Conservation (phyloP, 2,797 vertebrate genomes). For the Basileuterus tristriatus region DNA sequence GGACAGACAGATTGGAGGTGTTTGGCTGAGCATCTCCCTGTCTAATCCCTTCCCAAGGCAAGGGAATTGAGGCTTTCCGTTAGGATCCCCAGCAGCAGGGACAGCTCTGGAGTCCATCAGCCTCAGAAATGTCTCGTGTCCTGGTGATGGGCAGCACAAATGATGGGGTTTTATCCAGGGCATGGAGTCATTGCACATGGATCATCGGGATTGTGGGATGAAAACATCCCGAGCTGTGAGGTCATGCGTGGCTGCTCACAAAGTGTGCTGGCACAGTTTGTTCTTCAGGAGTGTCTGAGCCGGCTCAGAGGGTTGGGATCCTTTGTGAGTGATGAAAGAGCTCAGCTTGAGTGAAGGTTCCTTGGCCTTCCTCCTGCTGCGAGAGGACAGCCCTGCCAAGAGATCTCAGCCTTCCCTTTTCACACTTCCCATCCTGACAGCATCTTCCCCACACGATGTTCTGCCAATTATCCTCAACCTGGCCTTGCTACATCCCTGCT, state of each 20-base stretch:
- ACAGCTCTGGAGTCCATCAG: neutral
- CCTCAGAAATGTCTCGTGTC: accelerated
- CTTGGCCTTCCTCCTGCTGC: neutral
- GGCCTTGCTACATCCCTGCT: neutral
- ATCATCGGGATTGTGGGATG: neutral
- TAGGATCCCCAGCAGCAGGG: neutral
- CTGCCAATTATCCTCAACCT: neutral
- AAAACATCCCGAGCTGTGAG: neutral
- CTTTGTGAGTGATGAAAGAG: neutral
- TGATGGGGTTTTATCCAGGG: neutral
- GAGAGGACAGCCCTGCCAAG: slow-evolving; percentile 1
- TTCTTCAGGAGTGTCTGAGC: slow-evolving; percentile 2
- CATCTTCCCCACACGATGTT: neutral
- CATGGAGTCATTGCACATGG: neutral
- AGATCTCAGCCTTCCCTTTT: slow-evolving; percentile 25
- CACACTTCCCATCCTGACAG: neutral
- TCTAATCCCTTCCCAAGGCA: neutral
- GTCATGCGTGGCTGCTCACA: neutral
- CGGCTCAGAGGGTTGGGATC: neutral
- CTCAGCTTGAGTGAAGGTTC: neutral
- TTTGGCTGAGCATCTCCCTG: neutral
- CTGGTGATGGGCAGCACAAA: neutral
- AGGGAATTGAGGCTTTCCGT: neutral
- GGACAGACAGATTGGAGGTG: neutral
- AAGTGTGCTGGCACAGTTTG: neutral